These are phyloP conservation scores for Psilopsiagon aymara DNA, from an alignment of 2,113 vertebrate species.

Conservation along the genomic window DNA sequence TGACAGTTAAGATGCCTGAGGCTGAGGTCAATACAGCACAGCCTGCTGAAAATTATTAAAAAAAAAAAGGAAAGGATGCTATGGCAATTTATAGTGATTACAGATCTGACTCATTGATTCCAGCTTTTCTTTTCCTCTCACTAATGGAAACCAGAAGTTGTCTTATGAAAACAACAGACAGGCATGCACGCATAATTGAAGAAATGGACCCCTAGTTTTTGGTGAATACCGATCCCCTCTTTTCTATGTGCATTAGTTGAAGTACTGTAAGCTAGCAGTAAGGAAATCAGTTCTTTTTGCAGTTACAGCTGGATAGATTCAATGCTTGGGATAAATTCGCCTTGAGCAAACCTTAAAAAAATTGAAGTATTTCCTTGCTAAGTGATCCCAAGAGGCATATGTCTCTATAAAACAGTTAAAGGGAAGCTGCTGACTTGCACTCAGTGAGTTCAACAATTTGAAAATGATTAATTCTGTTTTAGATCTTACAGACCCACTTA, in stretches of 20 bases:
- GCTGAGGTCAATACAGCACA: not conserved
- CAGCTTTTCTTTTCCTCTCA: not conserved
- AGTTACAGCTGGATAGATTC: conserved; percentile 24
- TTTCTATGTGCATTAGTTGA: not conserved
- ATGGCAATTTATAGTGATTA: not conserved
- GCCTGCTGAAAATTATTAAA: not conserved
- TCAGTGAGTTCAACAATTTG: conserved; percentile 30
- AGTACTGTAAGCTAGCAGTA: not conserved
- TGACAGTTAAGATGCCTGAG: not conserved
- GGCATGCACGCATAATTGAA: not conserved
- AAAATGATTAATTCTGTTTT: conserved; percentile 38
- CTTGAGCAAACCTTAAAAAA: conserved; percentile 12
- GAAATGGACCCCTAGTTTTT: not conserved
- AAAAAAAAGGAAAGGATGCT: not conserved
- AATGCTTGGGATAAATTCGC: conserved; percentile 3
- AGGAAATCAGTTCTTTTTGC: not conserved
- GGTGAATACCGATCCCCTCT: not conserved
- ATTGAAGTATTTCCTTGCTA: conserved; percentile 3
- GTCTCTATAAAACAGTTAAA: conserved; percentile 30
- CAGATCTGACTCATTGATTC: not conserved
- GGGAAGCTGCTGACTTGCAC: conserved; percentile 34
- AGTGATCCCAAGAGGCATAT: conserved; percentile 52
- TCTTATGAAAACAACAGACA: not conserved
- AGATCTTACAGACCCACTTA: conserved; percentile 45
- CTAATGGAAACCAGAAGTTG: not conserved